Conservation (phyloP, 2,888 invertebrate species). For the Allacma fusca region DNA sequence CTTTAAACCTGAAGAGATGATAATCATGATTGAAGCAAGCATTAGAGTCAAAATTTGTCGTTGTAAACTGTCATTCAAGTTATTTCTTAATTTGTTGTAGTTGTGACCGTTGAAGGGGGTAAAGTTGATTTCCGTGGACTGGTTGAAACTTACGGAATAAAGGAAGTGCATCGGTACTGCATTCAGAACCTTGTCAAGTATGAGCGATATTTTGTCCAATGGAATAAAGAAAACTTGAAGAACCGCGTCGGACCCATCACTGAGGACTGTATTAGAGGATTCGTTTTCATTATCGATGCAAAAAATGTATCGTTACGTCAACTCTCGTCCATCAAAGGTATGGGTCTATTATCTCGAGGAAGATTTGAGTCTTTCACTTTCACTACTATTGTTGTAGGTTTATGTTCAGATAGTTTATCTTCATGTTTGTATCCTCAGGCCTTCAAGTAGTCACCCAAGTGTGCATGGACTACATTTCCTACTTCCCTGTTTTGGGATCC, state of each 20-base stretch:
- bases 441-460: background rate
- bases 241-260: background rate
- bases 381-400: no score
- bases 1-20: background rate
- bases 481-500: background rate
- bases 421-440: background rate
- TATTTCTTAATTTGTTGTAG: background rate
- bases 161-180: background rate
- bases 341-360: no score
- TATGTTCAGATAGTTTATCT: background rate
- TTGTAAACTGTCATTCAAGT: no score
- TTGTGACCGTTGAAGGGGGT: background rate
- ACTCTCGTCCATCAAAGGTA: background rate
- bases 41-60: no score
- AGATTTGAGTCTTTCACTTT: no score
- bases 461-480: background rate
- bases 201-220: background rate
- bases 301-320: background rate
- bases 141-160: background rate
- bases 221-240: background rate
- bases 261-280: background rate
- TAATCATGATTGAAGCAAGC: no score
- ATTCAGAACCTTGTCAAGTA: background rate
- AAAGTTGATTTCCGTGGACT: conserved; percentile 9
- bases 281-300: background rate